These are phyloP conservation scores for Machaerirhynchus nigripectus DNA, from an alignment of 2,113 vertebrate genomes.

Conservation along the genomic window DNA sequence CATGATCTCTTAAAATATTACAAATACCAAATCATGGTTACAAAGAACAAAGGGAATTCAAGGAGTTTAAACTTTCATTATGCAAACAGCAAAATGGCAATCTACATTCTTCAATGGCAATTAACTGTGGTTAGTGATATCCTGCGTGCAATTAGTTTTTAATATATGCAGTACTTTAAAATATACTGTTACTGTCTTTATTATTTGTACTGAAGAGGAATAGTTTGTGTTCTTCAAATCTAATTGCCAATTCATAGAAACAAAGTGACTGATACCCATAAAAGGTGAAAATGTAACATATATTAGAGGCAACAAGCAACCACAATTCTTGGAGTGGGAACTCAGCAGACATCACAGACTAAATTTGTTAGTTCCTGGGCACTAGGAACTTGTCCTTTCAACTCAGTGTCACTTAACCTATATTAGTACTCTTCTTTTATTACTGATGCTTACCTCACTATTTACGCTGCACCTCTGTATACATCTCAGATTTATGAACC, in stretches of 20 bases:
- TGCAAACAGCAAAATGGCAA: conserved; percentile 27
- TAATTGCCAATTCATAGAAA: neutral
- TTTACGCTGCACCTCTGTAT: neutral
- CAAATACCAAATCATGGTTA: conserved; percentile 44
- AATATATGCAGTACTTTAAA: conserved; percentile 21
- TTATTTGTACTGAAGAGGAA: neutral
- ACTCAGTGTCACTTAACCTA: neutral
- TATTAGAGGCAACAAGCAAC: neutral
- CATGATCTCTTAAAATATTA: conserved; percentile 40
- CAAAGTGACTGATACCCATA: neutral
- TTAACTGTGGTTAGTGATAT: conserved; percentile 38
- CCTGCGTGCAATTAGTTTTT: conserved; percentile 36
- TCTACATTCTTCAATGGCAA: conserved; percentile 27
- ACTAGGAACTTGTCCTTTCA: neutral
- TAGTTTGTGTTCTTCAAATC: conserved; percentile 30
- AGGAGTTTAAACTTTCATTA: conserved; percentile 46
- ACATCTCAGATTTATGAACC: neutral
- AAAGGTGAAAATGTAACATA: neutral
- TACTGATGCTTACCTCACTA: neutral
- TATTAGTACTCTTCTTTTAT: neutral
- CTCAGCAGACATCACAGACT: neutral
- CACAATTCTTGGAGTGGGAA: neutral
- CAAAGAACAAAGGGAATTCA: conserved; percentile 11
- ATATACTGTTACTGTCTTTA: conserved; percentile 8
- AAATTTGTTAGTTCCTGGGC: neutral